Evolutionary conservation across 2,797 vertebrate genomes (phyloP), one percentile per base, ranked within the genome.

Genomic region (Protosalanx chinensis): DNA sequence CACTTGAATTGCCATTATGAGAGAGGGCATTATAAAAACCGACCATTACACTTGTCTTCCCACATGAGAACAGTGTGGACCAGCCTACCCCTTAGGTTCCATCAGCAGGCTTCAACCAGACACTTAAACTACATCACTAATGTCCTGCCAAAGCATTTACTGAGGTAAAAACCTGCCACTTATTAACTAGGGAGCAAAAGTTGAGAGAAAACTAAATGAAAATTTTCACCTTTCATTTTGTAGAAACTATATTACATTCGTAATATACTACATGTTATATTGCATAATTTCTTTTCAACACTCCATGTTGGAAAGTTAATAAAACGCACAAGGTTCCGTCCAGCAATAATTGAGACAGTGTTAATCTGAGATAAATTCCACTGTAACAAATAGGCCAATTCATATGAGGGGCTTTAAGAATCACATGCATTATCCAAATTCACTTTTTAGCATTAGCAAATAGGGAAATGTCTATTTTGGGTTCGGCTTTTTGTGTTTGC

Each of bases 11-110:
- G 81, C 65, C 81, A 83, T 78, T 70, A 75, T 53, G 71, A 64
- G 61, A 58, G 49, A 77, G 69, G 84, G 71, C 88, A 86, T 79
- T 83, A 85, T 77, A 73, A 79, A 87, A 87, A 16, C 15, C 16
- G 80, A 84, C 71, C 72, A 62, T 41, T 46, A 59, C 49, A 59
- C 70, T 67, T 64, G 65, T 60, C 74, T 69, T 82, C 82, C 66
- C 76, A 69, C 82, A 67, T 60, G 6, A 8, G 67, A 75, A 76
- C 77, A 81, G 81, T 84, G 74, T 79, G 67, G 73, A 84, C 67
- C 30, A 82, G 79, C 77, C 75, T 63, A 65, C 57, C 59, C 78
- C 77, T 77, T 20, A 2, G 77, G 82, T 80, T 75, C 76, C 77
- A 77, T 81, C 81, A 76, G 75, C 74, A 81, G 56, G 70, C 72